These are phyloP conservation scores for Blennius ocellaris DNA, from an alignment of 2,113 vertebrate species.

Conservation along the genomic window DNA sequence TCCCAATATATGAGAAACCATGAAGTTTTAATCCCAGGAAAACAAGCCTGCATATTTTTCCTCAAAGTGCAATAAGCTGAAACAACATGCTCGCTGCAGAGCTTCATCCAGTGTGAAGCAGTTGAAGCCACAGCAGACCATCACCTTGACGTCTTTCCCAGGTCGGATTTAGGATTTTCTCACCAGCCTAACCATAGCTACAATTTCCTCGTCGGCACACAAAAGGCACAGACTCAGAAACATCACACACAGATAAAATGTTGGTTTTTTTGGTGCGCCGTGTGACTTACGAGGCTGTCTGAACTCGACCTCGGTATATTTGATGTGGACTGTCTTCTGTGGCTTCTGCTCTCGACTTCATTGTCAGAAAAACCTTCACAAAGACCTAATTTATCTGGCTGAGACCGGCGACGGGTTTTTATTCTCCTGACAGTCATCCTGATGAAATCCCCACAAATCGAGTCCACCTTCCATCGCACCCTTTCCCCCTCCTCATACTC, in stretches of 20 bases:
- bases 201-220: too few species aligned
- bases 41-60: too few species aligned
- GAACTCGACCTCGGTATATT: slow-evolving; percentile 51
- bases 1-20: too few species aligned
- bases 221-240: slow-evolving; percentile 1
- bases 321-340: slow-evolving; percentile 57
- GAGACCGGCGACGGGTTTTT: slow-evolving; percentile 69
- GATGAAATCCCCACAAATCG: slow-evolving; percentile 72
- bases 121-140: slow-evolving; percentile 13
- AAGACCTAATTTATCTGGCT: slow-evolving; percentile 77
- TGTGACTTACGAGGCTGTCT: slow-evolving; percentile 4
- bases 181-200: neutral
- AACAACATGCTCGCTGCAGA: too few species aligned
- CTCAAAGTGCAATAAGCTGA: too few species aligned
- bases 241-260: neutral
- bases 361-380: slow-evolving; percentile 71
- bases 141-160: neutral
- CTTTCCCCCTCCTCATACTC: slow-evolving; percentile 45
- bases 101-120: neutral
- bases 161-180: slow-evolving; percentile 2
- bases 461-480: slow-evolving; percentile 44
- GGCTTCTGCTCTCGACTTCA: slow-evolving; percentile 62
- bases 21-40: too few species aligned
- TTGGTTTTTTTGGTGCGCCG: neutral
- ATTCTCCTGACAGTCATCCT: slow-evolving; percentile 71